Conservation (phyloP, 1,140 invertebrate genomes). For the Leptinotarsa texana region DNA sequence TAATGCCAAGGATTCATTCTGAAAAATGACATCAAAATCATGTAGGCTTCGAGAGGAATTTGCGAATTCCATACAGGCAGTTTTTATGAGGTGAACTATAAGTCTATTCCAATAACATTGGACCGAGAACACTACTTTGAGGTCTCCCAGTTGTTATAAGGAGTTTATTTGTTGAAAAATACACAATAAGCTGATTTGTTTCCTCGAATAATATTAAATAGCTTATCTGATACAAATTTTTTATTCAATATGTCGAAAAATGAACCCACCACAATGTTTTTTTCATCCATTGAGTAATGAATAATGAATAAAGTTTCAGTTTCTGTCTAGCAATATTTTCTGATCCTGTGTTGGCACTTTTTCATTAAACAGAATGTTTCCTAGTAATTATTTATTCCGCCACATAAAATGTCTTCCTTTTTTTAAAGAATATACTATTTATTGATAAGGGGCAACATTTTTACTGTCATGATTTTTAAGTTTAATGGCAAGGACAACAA, state of each 20-base stretch:
- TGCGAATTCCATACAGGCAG: too few species aligned
- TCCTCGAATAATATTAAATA: background rate
- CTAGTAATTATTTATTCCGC: background rate
- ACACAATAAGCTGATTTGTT: background rate
- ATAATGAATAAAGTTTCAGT: background rate
- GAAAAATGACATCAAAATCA: too few species aligned
- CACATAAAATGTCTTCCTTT: background rate
- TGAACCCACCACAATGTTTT: background rate
- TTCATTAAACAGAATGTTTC: background rate
- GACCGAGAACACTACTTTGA: background rate
- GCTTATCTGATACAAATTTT: background rate
- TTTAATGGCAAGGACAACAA: background rate
- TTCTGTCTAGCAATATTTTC: too few species aligned
- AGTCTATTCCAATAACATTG: background rate
- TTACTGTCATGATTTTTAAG: background rate
- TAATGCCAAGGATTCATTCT: too few species aligned
- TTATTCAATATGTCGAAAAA: background rate
- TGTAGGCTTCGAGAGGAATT: too few species aligned
- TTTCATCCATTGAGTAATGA: background rate
- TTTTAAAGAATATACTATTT: background rate
- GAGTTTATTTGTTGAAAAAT: background rate
- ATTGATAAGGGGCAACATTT: too few species aligned
- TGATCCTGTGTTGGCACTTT: background rate
- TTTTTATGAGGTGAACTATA: too few species aligned
- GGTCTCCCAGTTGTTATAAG: background rate